These are phyloP conservation scores for Tenthredo scrophulariae DNA, from an alignment of 2,888 invertebrate species.

Conservation along the genomic window DNA sequence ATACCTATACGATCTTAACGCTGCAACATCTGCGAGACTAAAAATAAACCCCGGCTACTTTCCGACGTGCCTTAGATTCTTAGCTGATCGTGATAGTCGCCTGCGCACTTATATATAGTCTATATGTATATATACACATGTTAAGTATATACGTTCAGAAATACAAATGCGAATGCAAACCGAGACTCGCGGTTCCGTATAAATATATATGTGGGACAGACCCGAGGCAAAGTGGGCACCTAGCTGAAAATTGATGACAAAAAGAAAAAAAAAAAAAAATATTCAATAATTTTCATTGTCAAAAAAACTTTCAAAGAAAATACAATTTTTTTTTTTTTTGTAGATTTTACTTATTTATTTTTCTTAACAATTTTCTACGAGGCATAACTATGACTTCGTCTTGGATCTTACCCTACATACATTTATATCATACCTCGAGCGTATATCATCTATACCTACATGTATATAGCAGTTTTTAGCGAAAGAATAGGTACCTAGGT, in stretches of 20 bases:
- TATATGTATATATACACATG: background rate
- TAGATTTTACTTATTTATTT: no score
- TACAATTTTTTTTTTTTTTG: no score
- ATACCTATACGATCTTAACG: background rate
- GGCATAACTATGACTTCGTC: no score
- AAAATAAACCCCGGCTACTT: slow-evolving; percentile 34
- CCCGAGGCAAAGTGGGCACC: no score
- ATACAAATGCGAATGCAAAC: background rate
- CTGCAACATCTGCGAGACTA: slow-evolving; percentile 47
- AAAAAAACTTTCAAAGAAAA: no score
- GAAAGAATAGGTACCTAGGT: background rate
- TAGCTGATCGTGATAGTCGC: slow-evolving; percentile 25
- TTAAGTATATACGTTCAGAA: background rate
- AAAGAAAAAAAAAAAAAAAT: no score
- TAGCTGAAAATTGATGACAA: no score
- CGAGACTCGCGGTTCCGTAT: background rate
- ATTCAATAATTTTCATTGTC: no score
- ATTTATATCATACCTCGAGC: no score
- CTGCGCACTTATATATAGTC: background rate
- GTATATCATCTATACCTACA: no score
- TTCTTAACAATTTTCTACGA: no score
- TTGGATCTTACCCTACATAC: no score
- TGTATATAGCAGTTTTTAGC: background rate
- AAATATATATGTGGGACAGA: background rate
- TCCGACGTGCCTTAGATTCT: slow-evolving; percentile 47